Percentiles rank a stretch among this genome's conserved stretches.
These are phyloP conservation scores for Phaedon cochleariae DNA, from an alignment of 2,888 invertebrate genomes.

Conservation along the genomic window DNA sequence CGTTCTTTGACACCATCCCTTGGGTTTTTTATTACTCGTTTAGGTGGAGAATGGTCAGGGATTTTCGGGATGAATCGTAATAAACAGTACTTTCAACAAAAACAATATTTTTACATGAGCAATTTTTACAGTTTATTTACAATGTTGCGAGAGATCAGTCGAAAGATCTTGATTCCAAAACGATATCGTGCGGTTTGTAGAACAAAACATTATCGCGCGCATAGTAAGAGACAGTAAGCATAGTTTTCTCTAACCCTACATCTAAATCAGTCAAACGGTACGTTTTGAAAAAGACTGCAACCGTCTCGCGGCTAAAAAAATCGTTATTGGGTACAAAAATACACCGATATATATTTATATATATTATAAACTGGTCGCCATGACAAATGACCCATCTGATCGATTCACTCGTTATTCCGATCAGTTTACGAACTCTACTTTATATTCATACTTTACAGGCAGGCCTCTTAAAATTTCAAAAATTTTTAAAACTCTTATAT, in stretches of 20 bases:
- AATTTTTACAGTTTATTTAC: conserved; percentile 62
- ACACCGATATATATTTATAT: conserved; percentile 56
- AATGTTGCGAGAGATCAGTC: conserved; percentile 47
- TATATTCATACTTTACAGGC: conserved; percentile 61
- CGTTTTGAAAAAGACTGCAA: conserved; percentile 52
- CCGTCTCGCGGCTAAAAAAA: conserved; percentile 56
- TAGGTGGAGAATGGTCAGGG: neutral
- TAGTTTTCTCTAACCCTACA: conserved; percentile 54
- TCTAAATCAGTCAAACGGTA: conserved; percentile 60
- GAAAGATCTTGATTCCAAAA: conserved; percentile 38
- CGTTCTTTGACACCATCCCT: no score
- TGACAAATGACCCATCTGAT: neutral
- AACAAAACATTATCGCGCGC: conserved; percentile 49
- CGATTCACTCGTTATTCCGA: conserved; percentile 20
- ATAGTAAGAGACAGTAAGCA: conserved; percentile 48
- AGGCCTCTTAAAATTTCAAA: conserved; percentile 64
- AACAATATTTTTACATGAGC: conserved; percentile 62
- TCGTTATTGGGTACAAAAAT: conserved; percentile 62
- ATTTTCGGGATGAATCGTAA: conserved; percentile 36
- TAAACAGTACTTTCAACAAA: conserved; percentile 60
- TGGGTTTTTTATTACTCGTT: neutral
- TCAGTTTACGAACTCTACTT: conserved; percentile 54
- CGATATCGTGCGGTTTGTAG: conserved; percentile 43
- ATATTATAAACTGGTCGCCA: conserved; percentile 26
- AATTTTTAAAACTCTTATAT: conserved; percentile 62